Base-by-base conservation (phyloP, 1,140 invertebrate species). In the Drosophila pruinosa region DNA sequence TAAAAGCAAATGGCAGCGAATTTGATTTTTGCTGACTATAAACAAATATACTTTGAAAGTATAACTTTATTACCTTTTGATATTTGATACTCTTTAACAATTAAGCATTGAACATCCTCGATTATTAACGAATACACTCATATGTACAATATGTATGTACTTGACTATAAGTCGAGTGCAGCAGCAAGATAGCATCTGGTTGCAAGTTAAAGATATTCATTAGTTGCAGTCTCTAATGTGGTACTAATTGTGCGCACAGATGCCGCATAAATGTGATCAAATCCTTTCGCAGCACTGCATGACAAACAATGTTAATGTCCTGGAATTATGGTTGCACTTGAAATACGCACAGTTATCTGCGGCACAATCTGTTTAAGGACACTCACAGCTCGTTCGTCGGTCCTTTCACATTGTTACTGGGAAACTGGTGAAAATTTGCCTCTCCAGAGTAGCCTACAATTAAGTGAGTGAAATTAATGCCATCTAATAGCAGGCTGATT, bases 381-480 rank as follows among this genome's bases (percentile, higher is more conserved):
- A 31, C 28, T 31, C 28, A 10, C 28, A 31, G 28, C n/a, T 31
- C 2, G n/a, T 34, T 34, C 31, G 3, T 34, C 31, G 3, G 2
- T 12, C 31, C n/a, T 34, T 10, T 12, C 12, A 4, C 43, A 26
- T 24, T 47, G n/a, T 47, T 10, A 24, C 26, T 47, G 4, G 21
- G 12, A 47, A 47, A 47, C 26, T 47, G 22, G 12, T 14, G 43
- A 22, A 47, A 26, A 50, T 50, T 50, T 31, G 24, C 12, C 24
- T 14, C 2, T 28, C 6, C 10, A 15, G 10, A 8, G 24, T 17
- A 31, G 22, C 5, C 31, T 24, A 12, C 59, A 70, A 70, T 64
- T 70, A 64, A 39, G 31, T 63, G 50, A 63, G 31, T 64, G 50
- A 63, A 70, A 70, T 70, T 47, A 50, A 64, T 56, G 67, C 31